Conservation (phyloP, 2,113 vertebrate species). For the Cryptomyrus ogoouensis region DNA sequence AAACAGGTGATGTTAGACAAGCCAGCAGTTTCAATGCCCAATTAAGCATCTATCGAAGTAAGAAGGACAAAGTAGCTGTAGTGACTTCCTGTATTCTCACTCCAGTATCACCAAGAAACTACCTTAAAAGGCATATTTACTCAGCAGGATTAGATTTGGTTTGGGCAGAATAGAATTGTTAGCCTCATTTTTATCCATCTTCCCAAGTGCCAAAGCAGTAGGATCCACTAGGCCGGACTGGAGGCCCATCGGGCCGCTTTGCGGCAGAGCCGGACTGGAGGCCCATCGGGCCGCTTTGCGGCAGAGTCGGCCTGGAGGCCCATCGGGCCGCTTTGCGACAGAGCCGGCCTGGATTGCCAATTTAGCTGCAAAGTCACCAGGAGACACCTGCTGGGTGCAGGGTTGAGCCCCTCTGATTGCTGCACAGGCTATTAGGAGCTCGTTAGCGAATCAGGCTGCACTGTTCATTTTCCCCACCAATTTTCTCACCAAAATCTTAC, state of each 20-base stretch:
- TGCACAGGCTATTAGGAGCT: not conserved
- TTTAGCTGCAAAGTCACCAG: not conserved
- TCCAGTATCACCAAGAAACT: constrained; percentile 19
- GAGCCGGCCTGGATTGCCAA: not conserved
- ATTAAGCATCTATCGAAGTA: constrained; percentile 29
- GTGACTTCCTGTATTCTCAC: constrained; percentile 15
- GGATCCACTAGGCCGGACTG: too few species aligned
- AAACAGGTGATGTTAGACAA: not conserved
- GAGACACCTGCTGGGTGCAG: not conserved
- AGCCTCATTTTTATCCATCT: constrained; percentile 22
- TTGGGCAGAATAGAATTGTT: constrained; percentile 34
- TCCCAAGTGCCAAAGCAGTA: not conserved
- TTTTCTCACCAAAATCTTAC: not conserved
- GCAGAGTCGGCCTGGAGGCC: too few species aligned
- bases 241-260: not conserved
- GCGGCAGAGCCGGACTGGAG: not conserved
- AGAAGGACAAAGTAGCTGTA: constrained; percentile 27
- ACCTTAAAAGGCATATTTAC: constrained; percentile 33
- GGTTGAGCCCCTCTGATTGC: not conserved
- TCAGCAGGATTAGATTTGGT: constrained; percentile 25
- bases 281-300: too few species aligned
- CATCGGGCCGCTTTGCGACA: not conserved
- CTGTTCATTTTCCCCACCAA: not conserved
- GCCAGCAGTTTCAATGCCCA: constrained; percentile 23
- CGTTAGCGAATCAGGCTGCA: not conserved